A percentile compares a stretch with the other conserved stretches of the same genome.
Evolutionary conservation across 1,140 invertebrate species (phyloP).

Genomic region (Trachelipus rathkii): DNA sequence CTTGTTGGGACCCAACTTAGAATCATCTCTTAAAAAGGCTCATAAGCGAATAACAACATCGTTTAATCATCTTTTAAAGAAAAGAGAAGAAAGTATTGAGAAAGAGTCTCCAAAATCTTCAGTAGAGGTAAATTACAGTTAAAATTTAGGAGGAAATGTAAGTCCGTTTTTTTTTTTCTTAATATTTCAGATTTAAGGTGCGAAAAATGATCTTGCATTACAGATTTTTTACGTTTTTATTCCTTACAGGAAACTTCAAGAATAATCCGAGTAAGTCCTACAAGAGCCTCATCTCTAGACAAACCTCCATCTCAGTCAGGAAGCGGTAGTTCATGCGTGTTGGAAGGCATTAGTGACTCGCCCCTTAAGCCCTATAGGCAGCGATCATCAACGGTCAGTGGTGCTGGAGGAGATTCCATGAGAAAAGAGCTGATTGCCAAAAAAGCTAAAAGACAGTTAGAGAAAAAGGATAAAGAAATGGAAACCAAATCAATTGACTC

Average conservation of each 20-base stretch:
- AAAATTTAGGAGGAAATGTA: too few relatives aligned
- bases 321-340: background rate
- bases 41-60: conserved; percentile 42
- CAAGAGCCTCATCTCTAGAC: too few relatives aligned
- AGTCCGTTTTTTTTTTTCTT: too few relatives aligned
- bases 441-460: conserved; percentile 47
- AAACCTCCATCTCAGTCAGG: conserved; percentile 6
- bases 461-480: conserved; percentile 18
- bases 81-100: conserved; percentile 39
- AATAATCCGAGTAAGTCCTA: conserved; percentile 4
- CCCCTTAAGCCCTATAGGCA: conserved; percentile 33
- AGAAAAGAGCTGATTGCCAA: conserved; percentile 49
- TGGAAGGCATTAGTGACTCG: conserved; percentile 34
- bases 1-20: conserved; percentile 17
- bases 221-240: background rate
- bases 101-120: conserved; percentile 20
- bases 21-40: conserved; percentile 37
- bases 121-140: background rate
- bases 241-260: background rate
- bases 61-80: conserved; percentile 39
- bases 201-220: background rate
- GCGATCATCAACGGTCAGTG: conserved; percentile 35
- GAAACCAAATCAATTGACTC: conserved; percentile 3
- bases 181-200: too few relatives aligned
- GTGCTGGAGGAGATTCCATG: conserved; percentile 45